Evolutionary conservation across 2,113 vertebrate genomes (phyloP).

Genomic region (Callipepla squamata): DNA sequence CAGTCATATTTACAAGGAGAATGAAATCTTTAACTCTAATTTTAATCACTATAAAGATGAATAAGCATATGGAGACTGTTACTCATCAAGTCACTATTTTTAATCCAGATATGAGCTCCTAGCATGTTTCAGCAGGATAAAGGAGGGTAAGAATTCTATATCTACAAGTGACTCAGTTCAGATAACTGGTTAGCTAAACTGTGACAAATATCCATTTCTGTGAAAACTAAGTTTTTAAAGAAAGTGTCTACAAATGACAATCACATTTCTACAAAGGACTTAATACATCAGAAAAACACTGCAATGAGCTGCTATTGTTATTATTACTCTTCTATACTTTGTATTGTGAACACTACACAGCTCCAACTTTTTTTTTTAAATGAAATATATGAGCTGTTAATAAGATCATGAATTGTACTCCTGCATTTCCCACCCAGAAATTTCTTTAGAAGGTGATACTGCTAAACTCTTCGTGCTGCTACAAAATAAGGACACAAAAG

Average conservation of each 20-base stretch:
- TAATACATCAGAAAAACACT: background rate
- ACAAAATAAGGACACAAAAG: background rate
- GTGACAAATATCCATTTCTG: background rate
- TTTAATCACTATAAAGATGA: constrained; percentile 48
- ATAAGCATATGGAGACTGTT: background rate
- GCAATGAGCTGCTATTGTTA: background rate
- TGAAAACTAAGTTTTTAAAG: constrained; percentile 34
- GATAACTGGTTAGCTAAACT: constrained; percentile 51
- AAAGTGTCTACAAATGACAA: background rate
- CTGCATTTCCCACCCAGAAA: background rate
- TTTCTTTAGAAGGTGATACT: background rate
- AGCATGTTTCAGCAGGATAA: background rate
- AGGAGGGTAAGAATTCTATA: constrained; percentile 29
- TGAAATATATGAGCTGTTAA: background rate
- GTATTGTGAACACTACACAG: background rate
- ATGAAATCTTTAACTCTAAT: constrained; percentile 53
- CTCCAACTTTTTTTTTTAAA: no score
- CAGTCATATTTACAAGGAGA: background rate
- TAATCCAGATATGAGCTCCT: constrained; percentile 20
- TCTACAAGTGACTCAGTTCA: constrained; percentile 18
- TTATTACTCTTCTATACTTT: background rate
- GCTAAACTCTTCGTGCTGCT: background rate
- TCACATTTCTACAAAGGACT: background rate
- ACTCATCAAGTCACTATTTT: background rate
- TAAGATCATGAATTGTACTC: background rate